Evolutionary conservation across 2,888 invertebrate genomes (phyloP).

Genomic region (Amblyteles armatorius): DNA sequence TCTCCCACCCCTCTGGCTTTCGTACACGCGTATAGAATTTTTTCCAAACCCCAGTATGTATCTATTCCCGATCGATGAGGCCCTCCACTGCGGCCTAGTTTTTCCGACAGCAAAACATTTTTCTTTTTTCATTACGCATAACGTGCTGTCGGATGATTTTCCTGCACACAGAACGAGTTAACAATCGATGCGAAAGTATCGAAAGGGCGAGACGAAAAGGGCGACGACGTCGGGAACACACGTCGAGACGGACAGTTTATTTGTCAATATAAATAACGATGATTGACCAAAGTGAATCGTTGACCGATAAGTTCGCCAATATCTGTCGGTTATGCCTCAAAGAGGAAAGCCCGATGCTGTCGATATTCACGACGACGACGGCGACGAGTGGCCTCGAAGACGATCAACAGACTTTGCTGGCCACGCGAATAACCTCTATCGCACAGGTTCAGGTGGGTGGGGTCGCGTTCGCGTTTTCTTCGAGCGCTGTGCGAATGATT

Average conservation of each 20-base stretch:
- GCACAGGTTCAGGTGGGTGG: conserved; percentile 77
- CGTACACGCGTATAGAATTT: background rate
- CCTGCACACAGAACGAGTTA: background rate
- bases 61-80: background rate
- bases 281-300: conserved; percentile 26
- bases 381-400: conserved; percentile 31
- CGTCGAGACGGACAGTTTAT: conserved; percentile 9
- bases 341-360: conserved; percentile 71
- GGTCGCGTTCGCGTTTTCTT: conserved; percentile 68
- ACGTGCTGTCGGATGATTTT: background rate
- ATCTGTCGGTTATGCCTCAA: conserved; percentile 78
- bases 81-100: background rate
- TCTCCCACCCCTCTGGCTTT: background rate
- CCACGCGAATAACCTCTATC: conserved; percentile 75
- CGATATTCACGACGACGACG: conserved; percentile 70
- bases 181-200: background rate
- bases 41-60: background rate
- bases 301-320: conserved; percentile 70
- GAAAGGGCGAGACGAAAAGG: background rate
- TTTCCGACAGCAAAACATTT: background rate
- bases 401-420: conserved; percentile 65
- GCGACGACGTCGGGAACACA: background rate
- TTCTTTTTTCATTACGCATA: background rate
- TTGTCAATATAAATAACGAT: conserved; percentile 24
- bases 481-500: background rate